Base-by-base conservation (phyloP, 1,140 invertebrate genomes). In the Drosophila navojoa region DNA sequence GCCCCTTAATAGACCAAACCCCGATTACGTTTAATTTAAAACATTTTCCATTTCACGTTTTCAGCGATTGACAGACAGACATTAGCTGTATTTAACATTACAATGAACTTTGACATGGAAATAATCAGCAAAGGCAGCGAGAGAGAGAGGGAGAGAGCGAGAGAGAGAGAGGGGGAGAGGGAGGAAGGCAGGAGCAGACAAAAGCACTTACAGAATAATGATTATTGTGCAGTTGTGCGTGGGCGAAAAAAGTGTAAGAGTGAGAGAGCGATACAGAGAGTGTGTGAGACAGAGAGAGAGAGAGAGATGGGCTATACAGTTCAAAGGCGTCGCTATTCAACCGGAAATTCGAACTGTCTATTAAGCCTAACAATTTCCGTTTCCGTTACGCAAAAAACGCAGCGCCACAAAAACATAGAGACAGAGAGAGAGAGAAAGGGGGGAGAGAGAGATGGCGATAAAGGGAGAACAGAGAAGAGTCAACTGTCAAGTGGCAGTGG, bases 321-420 rank as follows among this genome's bases (percentile, higher is more conserved):
- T 71, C 47, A 68, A 45, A 67, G 55, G 58, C 10, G 49, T 22
- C 38, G 63, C 58, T 73, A 74, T 71, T 64, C 71, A 52, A 42
- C 60, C 61, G 84, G 73, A 89, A 89, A 89, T 77, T 81, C 77
- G 73, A 80, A 80, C 86, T 89, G 84, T 89, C 84, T 89, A 89
- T 89, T 84, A 89, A 84, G 84, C 84, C 84, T 89, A 89, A 89
- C 84, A 89, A 89, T 84, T 89, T 89, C 84, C 84, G 84, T 69
- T 89, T 89, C 84, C 84, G 79, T 22, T 72, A 55, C 71, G 55
- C 57, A 75, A 71, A 72, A 71, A 70, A 53, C 44, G 60, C 63
- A 59, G 19, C 38, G 38, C 32, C 7, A 49, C 35, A 49, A 63
- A 57, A 27, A 69, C 40, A 64, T 19, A 58, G 42, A 42, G 29